Evolutionary conservation across 2,888 invertebrate genomes (phyloP), one percentile per base, ranked within the genome.

Genomic region (Abrostola tripartita): DNA sequence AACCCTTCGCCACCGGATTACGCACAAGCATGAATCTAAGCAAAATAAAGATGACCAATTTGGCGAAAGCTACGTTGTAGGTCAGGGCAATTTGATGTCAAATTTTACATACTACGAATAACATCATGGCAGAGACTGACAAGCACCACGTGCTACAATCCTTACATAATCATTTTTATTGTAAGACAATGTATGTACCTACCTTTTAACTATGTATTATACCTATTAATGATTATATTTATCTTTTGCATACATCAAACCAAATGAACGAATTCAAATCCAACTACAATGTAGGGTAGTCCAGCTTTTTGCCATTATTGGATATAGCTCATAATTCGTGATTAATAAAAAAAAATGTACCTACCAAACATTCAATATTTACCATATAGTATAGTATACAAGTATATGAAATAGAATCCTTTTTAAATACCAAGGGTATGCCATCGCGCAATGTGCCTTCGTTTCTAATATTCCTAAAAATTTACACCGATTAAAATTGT

Each of bases 1-100:
- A 90, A 91, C 49, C 52, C 41, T 14, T 35, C 72, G 79, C 79
- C 69, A 67, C 81, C 78, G 81, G 84, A 86, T 87, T 85, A 85
- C 83, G 81, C 85, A 84, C 85, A 82, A 81, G 79, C 74, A 52
- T 79, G 80, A 74, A 74, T 78, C 68, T 63, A 78, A 71, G 61
- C 65, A 61, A 71, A 67, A 70, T 78, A 79, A 76, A 70, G 65
- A 71, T 52, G 42, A 77, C 50, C 49, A 35, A 52, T 65, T 80
- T 74, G 38, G 68, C 58, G 72, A 77, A 79, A 79, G 74, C 52
- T 77, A 59, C 52, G 42, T 40, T 24, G 50, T 58, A 24, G 37
- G 49, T 40, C 0, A 76, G 62, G 38, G 41, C 58, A 40, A 44
- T 40, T 44, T 14, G 11, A 55, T 47, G 44, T 37, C 54, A 61